Base-by-base conservation (phyloP, 2,888 invertebrate species). In the Aleiodes alternator region DNA sequence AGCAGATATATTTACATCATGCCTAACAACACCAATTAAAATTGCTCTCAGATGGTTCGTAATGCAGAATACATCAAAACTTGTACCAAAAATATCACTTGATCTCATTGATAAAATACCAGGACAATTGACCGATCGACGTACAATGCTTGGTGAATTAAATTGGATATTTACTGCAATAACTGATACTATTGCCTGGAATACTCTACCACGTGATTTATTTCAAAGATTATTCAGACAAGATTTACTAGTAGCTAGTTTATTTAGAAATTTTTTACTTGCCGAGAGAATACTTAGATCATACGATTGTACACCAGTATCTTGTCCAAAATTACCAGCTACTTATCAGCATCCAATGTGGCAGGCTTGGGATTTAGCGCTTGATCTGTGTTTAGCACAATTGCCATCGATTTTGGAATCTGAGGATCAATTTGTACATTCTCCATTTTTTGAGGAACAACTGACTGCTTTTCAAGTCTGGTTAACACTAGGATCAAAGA, bases 111-210 rank as follows among this genome's bases (percentile, higher is more conserved):
- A 98, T 88, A 97, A 97, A 90, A 97, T 99, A 84, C 99, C 99
- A 7, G 99, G 99, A 1, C 96, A 96, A 87, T 93, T 98, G 82
- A 96, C 95, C 81, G 98, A 99, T 91, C 92, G 98, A 23, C 93
- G 98, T 84, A 98, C 99, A 38, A 97, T 99, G 96, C 92, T 99
- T 81, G 99, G 99, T 66, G 99, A 99, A 91, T 91, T 99, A 77
- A 99, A 99, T 92, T 99, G 99, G 99, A 98, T 99, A 88, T 99
- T 99, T 91, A 99, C 99, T 2, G 99, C 99, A 59, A 98, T 99
- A 83, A 99, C 99, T 0, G 99, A 99, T 90, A 99, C 99, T 9
- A 99, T 99, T 87, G 99, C 99, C 0, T 99, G 99, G 99, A 98
- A 98, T 89, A 96, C 96, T 56, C 92, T 99, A 84, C 97, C 98